Evolutionary conservation across 2,888 invertebrate genomes (phyloP).

Genomic region (Heteromurus nitidus): DNA sequence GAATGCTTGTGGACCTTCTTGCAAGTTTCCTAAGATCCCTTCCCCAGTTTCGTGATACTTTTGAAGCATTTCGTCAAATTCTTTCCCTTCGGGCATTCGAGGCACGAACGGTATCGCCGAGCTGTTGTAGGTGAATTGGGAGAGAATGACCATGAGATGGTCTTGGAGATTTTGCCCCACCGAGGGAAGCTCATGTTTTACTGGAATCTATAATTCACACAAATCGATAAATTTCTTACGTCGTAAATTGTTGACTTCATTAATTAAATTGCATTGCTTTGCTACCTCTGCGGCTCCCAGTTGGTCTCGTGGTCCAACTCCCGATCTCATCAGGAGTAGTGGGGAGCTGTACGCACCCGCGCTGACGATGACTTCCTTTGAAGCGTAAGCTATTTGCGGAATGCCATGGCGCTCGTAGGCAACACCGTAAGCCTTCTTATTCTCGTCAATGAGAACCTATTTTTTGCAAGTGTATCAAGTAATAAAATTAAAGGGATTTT

Average conservation of each 20-base stretch:
- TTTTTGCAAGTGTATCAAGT: background rate
- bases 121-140: background rate
- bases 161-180: constrained; percentile 1
- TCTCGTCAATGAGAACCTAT: constrained; percentile 15
- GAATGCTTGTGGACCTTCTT: constrained; percentile 19
- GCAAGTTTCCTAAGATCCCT: background rate
- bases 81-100: background rate
- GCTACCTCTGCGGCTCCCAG: constrained; percentile 12
- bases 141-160: background rate
- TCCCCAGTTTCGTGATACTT: constrained; percentile 17
- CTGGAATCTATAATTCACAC: constrained; percentile 16
- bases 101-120: background rate
- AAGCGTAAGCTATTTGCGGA: constrained; percentile 40
- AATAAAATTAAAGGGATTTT: too few species aligned
- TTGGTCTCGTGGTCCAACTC: constrained; percentile 9
- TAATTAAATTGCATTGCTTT: background rate
- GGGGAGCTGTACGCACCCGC: constrained; percentile 1
- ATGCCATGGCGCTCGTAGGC: constrained; percentile 58
- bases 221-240: background rate
- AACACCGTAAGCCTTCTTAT: constrained; percentile 3
- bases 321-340: constrained; percentile 17
- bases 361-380: constrained; percentile 15
- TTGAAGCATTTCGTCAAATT: background rate
- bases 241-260: background rate
- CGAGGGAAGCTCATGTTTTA: background rate